phyloP scores from a whole-genome alignment of 1,140 invertebrate genomes.

The Branchinecta lindahli region DNA sequence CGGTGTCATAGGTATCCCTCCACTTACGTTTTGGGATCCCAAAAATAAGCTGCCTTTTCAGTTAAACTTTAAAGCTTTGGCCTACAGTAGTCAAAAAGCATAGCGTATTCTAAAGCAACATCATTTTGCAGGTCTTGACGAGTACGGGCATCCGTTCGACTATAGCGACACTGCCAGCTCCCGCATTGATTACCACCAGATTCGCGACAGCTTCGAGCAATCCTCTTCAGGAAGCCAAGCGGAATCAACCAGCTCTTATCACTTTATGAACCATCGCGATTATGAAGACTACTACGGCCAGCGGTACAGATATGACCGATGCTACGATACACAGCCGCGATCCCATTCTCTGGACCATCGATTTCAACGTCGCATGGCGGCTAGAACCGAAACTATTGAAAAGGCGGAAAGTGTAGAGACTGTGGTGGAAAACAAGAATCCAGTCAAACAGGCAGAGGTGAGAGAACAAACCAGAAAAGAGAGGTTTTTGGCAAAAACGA shows the following conservation, averaged over 20 bases:
- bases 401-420: neutral
- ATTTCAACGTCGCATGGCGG: constrained; percentile 24
- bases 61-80: no score
- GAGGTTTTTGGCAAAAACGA: constrained; percentile 21
- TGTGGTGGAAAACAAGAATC: neutral
- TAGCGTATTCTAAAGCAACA: no score
- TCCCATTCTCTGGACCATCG: constrained; percentile 20
- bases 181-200: constrained; percentile 6
- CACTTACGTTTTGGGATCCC: no score
- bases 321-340: constrained; percentile 11
- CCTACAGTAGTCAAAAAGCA: no score
- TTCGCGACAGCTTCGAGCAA: constrained; percentile 52
- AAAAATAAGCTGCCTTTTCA: no score
- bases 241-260: constrained; percentile 31
- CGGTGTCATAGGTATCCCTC: no score
- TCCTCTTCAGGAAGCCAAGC: constrained; percentile 55
- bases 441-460: neutral
- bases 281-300: constrained; percentile 14
- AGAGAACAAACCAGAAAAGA: constrained; percentile 17
- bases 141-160: neutral
- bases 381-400: constrained; percentile 9
- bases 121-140: neutral
- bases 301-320: constrained; percentile 11
- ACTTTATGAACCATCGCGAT: constrained; percentile 9
- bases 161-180: constrained; percentile 5